Evolutionary conservation across 2,797 vertebrate species (phyloP), one percentile per base, ranked within the genome.

Genomic region (Phylloscopus collybita): DNA sequence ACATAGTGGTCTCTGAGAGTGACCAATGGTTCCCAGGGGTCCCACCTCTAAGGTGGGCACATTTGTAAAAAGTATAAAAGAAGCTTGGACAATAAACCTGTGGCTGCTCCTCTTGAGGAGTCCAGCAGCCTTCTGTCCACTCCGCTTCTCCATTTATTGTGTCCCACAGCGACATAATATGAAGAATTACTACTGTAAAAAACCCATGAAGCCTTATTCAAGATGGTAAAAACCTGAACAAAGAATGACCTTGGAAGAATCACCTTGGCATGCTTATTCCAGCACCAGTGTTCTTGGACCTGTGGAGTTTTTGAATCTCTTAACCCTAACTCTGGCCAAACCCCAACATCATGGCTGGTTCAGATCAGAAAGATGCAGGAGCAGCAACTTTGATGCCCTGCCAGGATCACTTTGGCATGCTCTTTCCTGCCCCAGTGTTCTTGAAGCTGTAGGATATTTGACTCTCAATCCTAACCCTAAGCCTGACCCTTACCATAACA

Each of bases 371-470:
- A 15, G 44, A 12, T 15, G 11, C 30, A 50, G 53, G 36, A 66
- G 36, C 30, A 66, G 36, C 26, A 59, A 10, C 0, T 0, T 0
- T 10, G 5, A 30, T 16, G 44, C 14, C 26, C 34, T 26, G 32
- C 32, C 11, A 7, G 36, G 26, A 44, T 32, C 26, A 44, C 36
- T 11, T 11, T 42, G 30, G 36, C 20, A 49, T 26, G 9, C 34
- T 34, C 45, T 15, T 84, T 25, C 5, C 17, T 65, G 42, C 13
- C 29, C 29, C 66, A 53, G 14, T 38, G n/a, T 7, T 40, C n/a
- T 27, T 72, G 80, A 49, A 54, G 29, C 26, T 50, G 30, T 14
- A 49, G 70, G 25, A 14, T 54, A 34, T 42, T 42, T 26, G 44
- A 57, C 17, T 42, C 20, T 84, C 50, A 73, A 20, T 9, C 19